Evolutionary conservation across 2,888 invertebrate species (phyloP).

Genomic region (Phragmatobia fuliginosa): DNA sequence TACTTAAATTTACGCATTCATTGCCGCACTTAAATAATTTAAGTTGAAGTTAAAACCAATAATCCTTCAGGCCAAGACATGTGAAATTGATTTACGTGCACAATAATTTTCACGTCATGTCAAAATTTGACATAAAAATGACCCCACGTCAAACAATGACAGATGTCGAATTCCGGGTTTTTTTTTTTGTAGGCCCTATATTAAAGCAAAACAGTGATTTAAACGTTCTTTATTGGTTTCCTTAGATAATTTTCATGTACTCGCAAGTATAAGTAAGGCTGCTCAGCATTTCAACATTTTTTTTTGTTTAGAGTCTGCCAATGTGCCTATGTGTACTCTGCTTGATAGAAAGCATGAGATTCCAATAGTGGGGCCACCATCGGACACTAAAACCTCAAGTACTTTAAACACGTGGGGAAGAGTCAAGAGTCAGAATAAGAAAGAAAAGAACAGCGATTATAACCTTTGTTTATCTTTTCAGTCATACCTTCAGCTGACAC

Average conservation of each 20-base stretch:
- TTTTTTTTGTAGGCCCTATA: neutral
- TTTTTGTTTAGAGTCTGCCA: no score
- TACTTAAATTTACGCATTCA: neutral
- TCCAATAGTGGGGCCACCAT: no score
- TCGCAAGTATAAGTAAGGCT: no score
- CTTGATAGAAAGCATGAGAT: no score
- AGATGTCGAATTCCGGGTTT: neutral
- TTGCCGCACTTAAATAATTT: neutral
- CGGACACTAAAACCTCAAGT: neutral
- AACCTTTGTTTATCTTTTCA: neutral
- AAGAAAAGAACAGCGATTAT: neutral
- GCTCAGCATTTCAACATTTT: no score
- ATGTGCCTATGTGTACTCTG: no score
- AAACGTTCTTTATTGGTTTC: neutral
- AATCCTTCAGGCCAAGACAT: neutral
- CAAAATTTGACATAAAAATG: neutral
- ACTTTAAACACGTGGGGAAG: neutral
- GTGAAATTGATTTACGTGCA: neutral
- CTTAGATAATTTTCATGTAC: neutral
- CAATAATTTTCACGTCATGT: neutral
- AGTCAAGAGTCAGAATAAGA: neutral
- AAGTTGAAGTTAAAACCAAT: neutral
- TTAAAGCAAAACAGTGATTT: neutral
- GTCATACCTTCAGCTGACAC: neutral
- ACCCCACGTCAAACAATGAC: neutral